Evolutionary conservation across 1,140 invertebrate species (phyloP), one percentile per base, ranked within the genome.

Genomic region (Drosophila tristis): DNA sequence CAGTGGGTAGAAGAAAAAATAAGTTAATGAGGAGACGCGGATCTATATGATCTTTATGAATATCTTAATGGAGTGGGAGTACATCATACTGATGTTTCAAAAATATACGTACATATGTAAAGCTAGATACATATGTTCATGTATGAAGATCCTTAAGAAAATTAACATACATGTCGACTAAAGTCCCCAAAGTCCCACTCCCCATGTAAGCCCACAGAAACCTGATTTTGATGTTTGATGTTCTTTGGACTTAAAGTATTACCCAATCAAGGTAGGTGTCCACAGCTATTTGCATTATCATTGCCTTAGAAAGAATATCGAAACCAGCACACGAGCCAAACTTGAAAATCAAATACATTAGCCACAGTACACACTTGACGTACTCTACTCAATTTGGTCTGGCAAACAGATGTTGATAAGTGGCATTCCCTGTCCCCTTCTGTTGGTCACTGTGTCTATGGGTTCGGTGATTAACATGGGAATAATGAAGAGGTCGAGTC

Each of bases 391-490:
- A 31, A 7, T 5, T 16, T 53, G 51, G 31, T 48, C 31, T 8
- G 44, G 31, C 44, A 35, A 29, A 20, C 50, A 67, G 51, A 56
- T 70, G 64, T 42, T 58, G 45, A 35, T 70, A 57, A 70, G 66
- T 71, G 67, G 50, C 54, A 49, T 31, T 44, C 47, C 56, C 35
- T 13, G 3, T 13, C 7, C 31, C 31, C 31, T 31, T 31, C 3
- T 4, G 9, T 39, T 39, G 9, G 35, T 39, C 35, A 39, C 35
- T 39, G 35, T 51, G 35, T 62, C 45, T 85, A 65, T 85, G 79
- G 65, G 67, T 43, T 61, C 15, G 35, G 23, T 75, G 55, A 84
- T 72, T 73, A 65, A 77, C 59, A 73, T 54, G 54, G 50, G 26
- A 66, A 53, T 54, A 44, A 72, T 66, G 50, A 53, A 59, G 66